phyloP scores from a whole-genome alignment of 2,797 vertebrate genomes.

The Sciurus carolinensis region DNA sequence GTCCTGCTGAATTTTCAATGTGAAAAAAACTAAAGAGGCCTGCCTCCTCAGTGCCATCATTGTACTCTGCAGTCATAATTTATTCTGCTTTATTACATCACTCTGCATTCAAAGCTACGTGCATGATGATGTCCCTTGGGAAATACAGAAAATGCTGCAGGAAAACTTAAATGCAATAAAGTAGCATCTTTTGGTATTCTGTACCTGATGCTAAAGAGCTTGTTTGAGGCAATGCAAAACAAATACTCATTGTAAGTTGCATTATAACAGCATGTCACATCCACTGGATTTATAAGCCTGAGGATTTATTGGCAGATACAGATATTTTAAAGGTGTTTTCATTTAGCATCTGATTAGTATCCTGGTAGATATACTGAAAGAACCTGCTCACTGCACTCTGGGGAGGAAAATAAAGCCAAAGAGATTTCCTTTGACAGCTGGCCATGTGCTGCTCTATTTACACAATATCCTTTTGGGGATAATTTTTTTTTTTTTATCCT shows the following conservation, averaged over 20 bases:
- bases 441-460: slow-evolving; percentile 51
- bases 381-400: neutral
- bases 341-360: slow-evolving; percentile 56
- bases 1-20: slow-evolving; percentile 85
- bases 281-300: neutral
- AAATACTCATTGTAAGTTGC: slow-evolving; percentile 55
- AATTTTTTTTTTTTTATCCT: slow-evolving; percentile 51
- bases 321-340: slow-evolving; percentile 64
- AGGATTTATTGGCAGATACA: slow-evolving; percentile 46
- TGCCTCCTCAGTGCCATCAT: slow-evolving; percentile 69
- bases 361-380: slow-evolving; percentile 9
- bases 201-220: neutral
- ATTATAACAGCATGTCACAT: neutral
- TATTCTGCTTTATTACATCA: slow-evolving; percentile 78
- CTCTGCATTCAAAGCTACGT: slow-evolving; percentile 77
- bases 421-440: slow-evolving; percentile 54
- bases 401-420: slow-evolving; percentile 18
- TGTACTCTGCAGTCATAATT: slow-evolving; percentile 76
- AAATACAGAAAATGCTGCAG: slow-evolving; percentile 69
- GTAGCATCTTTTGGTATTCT: slow-evolving; percentile 57
- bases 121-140: slow-evolving; percentile 55
- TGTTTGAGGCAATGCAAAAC: slow-evolving; percentile 41
- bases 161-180: slow-evolving; percentile 42
- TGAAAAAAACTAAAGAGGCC: slow-evolving; percentile 79
- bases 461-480: neutral